Evolutionary conservation across 2,888 invertebrate species (phyloP), one percentile per base, ranked within the genome.

Genomic region (Drosophila borborema): DNA sequence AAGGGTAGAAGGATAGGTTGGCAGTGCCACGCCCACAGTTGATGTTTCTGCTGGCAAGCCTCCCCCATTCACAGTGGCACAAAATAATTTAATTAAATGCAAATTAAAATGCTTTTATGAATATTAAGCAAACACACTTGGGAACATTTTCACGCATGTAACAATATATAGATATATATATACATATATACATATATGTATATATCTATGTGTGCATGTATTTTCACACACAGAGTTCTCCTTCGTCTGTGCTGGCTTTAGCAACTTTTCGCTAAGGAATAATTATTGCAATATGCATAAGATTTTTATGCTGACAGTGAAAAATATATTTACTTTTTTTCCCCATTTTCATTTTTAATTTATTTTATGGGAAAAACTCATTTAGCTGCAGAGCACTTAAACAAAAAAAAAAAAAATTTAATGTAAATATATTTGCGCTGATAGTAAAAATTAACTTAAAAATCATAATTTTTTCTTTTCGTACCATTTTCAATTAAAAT

Each of bases 31-130:
- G 53, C 71, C 72, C 64, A 1, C 54, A 23, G 41, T 61, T 63
- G 48, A 53, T 68, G 64, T 48, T 62, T 46, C 59, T 51, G 36
- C 56, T 51, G 43, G 5, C 40, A 12, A 4, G 7, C n/a, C 38
- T 16, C 9, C 40, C 41, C 40, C 41, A 43, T n/a, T 8, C 23
- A 62, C 54, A 51, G 63, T 60, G 63, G 40, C 67, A 67, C 46
- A 69, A 72, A 74, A 70, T 89, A 86, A 90, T 90, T 86, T 73
- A 89, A 91, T 91, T 90, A 90, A 89, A 82, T 86, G 80, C 74
- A 87, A 90, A 87, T 90, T 89, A 83, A 90, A 90, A 89, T 82
- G 86, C 89, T 91, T 89, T 89, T 82, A 91, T 83, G 81, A 81
- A 89, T 83, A 86, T 86, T 83, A 81, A 82, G 71, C 70, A 75